phyloP scores from a whole-genome alignment of 2,888 invertebrate species.

The Carabus problematicus region DNA sequence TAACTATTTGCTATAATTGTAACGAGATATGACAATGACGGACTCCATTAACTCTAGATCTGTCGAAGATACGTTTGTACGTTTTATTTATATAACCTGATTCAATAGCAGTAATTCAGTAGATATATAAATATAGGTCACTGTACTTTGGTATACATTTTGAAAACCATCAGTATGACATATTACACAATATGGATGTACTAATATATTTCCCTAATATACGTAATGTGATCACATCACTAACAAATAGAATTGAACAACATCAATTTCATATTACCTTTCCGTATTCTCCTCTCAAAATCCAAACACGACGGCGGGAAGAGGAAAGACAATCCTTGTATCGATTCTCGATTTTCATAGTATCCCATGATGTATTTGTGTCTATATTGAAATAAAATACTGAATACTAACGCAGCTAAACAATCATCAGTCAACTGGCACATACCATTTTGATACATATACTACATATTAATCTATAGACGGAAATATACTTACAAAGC shows the following conservation, averaged over 20 bases:
- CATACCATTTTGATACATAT: neutral
- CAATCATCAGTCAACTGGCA: slow-evolving; percentile 8
- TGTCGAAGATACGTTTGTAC: too few relatives aligned
- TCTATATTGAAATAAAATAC: slow-evolving; percentile 19
- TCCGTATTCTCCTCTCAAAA: neutral
- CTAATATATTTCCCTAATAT: too few relatives aligned
- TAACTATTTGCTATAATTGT: too few relatives aligned
- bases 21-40: too few relatives aligned
- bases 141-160: too few relatives aligned
- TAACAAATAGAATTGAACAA: slow-evolving; percentile 2
- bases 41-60: too few relatives aligned
- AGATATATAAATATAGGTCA: too few relatives aligned
- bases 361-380: slow-evolving; percentile 22
- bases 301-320: neutral
- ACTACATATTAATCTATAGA: slow-evolving; percentile 1
- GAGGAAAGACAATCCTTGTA: slow-evolving; percentile 15
- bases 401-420: slow-evolving; percentile 6
- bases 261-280: slow-evolving; percentile 13
- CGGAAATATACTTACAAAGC: neutral
- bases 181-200: too few relatives aligned
- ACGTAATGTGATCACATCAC: too few relatives aligned
- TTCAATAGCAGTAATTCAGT: too few relatives aligned
- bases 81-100: too few relatives aligned
- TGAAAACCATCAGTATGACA: too few relatives aligned
- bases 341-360: slow-evolving; percentile 34